A percentile compares a stretch with the other conserved stretches of the same genome.
These are phyloP conservation scores for Ptilorrhoa leucosticta DNA, from an alignment of 2,113 vertebrate genomes.

Conservation along the genomic window DNA sequence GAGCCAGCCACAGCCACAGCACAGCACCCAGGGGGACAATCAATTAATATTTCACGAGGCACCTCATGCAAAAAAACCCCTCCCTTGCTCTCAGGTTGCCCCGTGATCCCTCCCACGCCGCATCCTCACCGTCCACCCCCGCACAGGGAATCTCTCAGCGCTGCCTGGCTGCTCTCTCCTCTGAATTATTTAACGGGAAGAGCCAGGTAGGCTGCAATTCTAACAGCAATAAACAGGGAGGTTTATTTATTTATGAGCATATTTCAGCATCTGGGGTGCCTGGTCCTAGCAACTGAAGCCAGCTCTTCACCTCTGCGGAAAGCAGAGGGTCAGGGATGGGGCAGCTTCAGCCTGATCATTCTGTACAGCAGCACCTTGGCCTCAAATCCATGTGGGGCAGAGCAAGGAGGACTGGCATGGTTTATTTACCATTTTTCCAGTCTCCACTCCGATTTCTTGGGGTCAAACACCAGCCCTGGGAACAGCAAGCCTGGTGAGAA, in stretches of 20 bases:
- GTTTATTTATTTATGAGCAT: slow-evolving; percentile 4
- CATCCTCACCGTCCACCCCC: background rate
- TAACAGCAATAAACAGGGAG: background rate
- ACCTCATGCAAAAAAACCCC: background rate
- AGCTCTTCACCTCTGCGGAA: background rate
- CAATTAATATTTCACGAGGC: background rate
- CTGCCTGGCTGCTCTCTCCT: background rate
- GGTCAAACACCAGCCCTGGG: background rate
- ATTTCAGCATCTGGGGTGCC: background rate
- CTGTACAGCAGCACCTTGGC: background rate
- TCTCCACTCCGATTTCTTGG: background rate
- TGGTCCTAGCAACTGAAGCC: background rate
- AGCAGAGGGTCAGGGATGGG: background rate
- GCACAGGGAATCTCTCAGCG: background rate
- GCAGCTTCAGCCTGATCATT: background rate
- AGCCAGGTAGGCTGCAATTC: slow-evolving; percentile 23
- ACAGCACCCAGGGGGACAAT: accelerated
- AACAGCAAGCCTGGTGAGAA: background rate
- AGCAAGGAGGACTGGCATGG: background rate
- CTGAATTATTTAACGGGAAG: background rate
- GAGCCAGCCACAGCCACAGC: background rate
- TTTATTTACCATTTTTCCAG: background rate
- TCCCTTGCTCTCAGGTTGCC: background rate
- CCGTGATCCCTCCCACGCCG: accelerated
- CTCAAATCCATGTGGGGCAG: background rate